Conservation (phyloP, 2,888 invertebrate genomes). For the Erebia aethiops region DNA sequence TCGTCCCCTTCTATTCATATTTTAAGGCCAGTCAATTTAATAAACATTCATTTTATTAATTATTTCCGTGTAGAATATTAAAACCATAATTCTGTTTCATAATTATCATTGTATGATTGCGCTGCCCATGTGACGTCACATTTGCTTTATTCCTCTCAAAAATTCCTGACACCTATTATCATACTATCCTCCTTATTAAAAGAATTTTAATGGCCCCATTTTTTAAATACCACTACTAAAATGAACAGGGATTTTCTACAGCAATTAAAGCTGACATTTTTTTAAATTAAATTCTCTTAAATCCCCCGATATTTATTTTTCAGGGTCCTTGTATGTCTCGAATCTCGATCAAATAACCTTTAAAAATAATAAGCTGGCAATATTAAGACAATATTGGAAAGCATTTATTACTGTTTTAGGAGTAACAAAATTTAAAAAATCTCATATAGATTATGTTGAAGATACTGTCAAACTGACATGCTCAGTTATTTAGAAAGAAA, state of each 20-base stretch:
- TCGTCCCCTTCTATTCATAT: not conserved
- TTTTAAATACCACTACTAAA: not conserved
- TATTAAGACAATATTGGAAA: too few species aligned
- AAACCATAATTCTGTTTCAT: not conserved
- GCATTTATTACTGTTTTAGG: too few species aligned
- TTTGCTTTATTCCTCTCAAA: not conserved
- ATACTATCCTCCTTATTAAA: not conserved
- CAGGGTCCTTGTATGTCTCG: too few species aligned
- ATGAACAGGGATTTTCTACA: not conserved
- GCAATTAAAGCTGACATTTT: not conserved
- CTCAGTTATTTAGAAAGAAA: not conserved
- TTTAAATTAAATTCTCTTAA: not conserved
- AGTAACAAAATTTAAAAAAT: too few species aligned
- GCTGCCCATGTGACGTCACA: not conserved
- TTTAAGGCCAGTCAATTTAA: conserved; percentile 7
- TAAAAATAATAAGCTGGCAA: too few species aligned
- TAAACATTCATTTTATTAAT: not conserved
- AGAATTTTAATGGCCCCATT: not conserved
- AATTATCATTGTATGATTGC: not conserved
- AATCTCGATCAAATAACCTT: too few species aligned
- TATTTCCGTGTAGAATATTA: not conserved
- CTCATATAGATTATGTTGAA: not conserved
- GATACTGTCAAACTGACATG: not conserved
- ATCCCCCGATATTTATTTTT: too few species aligned
- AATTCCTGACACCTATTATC: not conserved